These are phyloP conservation scores for Ictidomys tridecemlineatus DNA, from an alignment of 2,113 vertebrate species.

Conservation along the genomic window DNA sequence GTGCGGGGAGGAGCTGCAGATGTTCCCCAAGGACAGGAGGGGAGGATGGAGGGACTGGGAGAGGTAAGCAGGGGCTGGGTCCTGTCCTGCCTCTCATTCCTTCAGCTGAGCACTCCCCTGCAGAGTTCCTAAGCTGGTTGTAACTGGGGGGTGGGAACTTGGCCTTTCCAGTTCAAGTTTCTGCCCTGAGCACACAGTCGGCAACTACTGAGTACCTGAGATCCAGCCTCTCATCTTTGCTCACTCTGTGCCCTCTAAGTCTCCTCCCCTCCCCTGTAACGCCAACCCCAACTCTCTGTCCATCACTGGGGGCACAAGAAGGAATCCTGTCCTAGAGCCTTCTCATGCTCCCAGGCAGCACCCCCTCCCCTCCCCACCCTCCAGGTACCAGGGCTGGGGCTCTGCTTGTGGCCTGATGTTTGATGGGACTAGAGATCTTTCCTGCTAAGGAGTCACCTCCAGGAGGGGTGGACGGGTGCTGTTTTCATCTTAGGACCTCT, in stretches of 20 bases:
- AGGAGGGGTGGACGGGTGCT: background rate
- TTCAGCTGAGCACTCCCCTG: background rate
- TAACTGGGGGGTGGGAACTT: background rate
- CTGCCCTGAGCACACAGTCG: background rate
- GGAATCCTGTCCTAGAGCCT: background rate
- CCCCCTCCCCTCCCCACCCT: fast-evolving
- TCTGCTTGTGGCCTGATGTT: background rate
- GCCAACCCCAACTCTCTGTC: background rate
- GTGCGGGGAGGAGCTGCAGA: too few species aligned
- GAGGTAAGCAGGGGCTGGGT: too few species aligned
- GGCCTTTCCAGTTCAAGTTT: background rate
- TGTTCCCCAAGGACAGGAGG: too few species aligned
- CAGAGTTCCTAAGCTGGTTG: background rate
- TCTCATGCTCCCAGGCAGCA: background rate
- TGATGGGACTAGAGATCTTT: background rate
- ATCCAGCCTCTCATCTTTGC: background rate
- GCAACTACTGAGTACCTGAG: background rate
- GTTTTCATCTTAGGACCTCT: background rate
- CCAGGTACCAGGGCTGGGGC: background rate
- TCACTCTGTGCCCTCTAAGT: background rate
- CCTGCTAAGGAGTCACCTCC: background rate
- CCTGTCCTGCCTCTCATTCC: background rate
- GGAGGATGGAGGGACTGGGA: too few species aligned
- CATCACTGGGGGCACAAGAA: background rate
- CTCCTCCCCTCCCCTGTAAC: too few species aligned